Conservation (phyloP, 92 coral and sea anemone genomes). For the Siderastrea radians region DNA sequence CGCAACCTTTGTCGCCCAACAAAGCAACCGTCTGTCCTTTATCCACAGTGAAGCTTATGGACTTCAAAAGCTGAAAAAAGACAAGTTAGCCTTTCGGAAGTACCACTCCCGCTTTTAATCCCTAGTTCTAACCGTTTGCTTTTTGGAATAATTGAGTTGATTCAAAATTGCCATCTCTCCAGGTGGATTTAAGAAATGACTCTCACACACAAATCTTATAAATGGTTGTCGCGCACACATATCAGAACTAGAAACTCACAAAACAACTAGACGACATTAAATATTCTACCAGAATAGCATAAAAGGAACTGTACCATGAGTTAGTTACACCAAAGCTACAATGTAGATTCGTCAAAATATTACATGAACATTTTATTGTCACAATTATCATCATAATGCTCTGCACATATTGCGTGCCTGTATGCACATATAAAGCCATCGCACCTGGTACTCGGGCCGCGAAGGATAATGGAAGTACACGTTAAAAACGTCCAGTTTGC, state of each 20-base stretch:
- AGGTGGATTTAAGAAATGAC: no score
- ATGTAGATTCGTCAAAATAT: no score
- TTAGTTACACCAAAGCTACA: no score
- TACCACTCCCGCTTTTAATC: background rate
- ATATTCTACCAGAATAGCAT: no score
- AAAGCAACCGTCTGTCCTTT: slow-evolving; percentile 76
- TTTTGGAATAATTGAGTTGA: background rate
- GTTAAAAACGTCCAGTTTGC: slow-evolving; percentile 77
- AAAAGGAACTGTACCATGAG: no score
- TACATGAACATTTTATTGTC: no score
- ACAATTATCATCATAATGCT: background rate
- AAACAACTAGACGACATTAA: no score
- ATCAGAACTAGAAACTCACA: no score
- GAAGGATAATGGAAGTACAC: slow-evolving; percentile 89
- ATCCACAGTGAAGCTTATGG: slow-evolving; percentile 73
- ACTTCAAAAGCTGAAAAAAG: slow-evolving; percentile 73
- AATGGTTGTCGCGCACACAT: no score
- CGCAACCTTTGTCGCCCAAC: slow-evolving; percentile 74
- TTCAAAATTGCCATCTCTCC: no score
- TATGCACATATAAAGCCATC: background rate
- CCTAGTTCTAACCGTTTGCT: background rate
- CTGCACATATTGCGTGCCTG: background rate
- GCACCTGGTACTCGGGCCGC: slow-evolving; percentile 85
- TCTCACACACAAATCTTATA: no score
- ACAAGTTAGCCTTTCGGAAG: background rate